Percentiles rank a stretch among this genome's conserved stretches.
phyloP scores from a whole-genome alignment of 2,113 vertebrate genomes.

The Pao palembangensis region DNA sequence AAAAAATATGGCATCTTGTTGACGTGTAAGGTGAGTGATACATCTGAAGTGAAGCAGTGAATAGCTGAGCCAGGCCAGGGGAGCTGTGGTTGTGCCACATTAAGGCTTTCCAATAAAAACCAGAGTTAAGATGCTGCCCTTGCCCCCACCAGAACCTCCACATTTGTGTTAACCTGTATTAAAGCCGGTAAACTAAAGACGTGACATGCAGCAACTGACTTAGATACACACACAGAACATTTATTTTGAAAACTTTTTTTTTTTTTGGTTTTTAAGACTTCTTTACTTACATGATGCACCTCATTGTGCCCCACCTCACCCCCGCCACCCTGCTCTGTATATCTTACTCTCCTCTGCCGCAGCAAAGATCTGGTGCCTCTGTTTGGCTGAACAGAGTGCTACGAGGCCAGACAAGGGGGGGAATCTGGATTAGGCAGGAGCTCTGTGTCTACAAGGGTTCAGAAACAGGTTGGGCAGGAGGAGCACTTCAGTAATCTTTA shows the following conservation, averaged over 20 bases:
- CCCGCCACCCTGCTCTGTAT: slow-evolving; percentile 52
- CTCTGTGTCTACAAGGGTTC: not conserved
- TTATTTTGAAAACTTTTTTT: slow-evolving; percentile 47
- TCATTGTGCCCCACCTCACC: slow-evolving; percentile 6
- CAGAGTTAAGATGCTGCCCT: slow-evolving; percentile 70
- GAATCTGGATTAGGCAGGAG: slow-evolving; percentile 1
- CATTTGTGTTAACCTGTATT: too few relatives aligned
- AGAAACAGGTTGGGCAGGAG: too few relatives aligned
- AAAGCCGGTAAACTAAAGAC: too few relatives aligned
- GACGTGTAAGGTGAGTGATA: slow-evolving; percentile 72
- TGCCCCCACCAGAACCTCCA: slow-evolving; percentile 40
- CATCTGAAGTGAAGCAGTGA: slow-evolving; percentile 58
- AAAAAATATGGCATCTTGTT: slow-evolving; percentile 45
- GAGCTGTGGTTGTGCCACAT: slow-evolving; percentile 59
- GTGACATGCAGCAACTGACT: not conserved
- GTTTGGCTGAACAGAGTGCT: slow-evolving; percentile 8
- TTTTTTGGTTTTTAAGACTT: slow-evolving; percentile 40
- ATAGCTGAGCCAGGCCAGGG: slow-evolving; percentile 22
- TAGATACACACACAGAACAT: slow-evolving; percentile 25
- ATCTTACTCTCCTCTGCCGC: slow-evolving; percentile 10
- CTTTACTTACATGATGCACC: slow-evolving; percentile 51
- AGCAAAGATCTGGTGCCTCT: not conserved
- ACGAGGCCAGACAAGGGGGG: not conserved
- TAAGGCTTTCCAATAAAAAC: slow-evolving; percentile 75
- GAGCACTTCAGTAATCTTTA: slow-evolving; percentile 83